These are phyloP conservation scores for Andrena camellia DNA, from an alignment of 2,888 invertebrate species.

Conservation along the genomic window DNA sequence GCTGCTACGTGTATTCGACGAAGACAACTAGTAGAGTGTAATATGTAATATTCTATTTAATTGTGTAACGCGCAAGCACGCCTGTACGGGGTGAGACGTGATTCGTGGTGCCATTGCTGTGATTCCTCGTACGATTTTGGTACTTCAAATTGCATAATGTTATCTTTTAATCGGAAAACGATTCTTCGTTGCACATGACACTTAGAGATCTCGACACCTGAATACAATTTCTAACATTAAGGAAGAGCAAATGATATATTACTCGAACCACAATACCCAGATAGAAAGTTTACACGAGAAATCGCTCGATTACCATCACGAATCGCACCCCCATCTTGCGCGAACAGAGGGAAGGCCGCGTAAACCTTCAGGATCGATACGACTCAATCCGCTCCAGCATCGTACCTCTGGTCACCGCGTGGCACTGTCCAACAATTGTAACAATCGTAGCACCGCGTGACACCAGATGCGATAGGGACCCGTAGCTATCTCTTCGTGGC, in stretches of 20 bases:
- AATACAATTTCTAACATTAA: no score
- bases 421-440: constrained; percentile 30
- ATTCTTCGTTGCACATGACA: no score
- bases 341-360: constrained; percentile 56
- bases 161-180: no score
- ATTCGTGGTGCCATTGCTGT: not conserved
- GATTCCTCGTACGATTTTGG: not conserved
- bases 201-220: no score
- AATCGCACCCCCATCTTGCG: constrained; percentile 14
- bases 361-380: constrained; percentile 8
- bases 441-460: constrained; percentile 2
- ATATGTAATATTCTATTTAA: constrained; percentile 79
- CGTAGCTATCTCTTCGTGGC: constrained; percentile 2
- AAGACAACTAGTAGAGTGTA: constrained; percentile 71
- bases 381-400: constrained; percentile 34
- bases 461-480: constrained; percentile 3
- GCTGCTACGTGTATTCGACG: constrained; percentile 72
- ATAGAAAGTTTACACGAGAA: not conserved
- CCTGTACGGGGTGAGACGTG: not conserved
- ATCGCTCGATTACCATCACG: not conserved
- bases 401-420: constrained; percentile 33
- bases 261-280: no score
- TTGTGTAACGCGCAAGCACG: constrained; percentile 65
- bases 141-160: no score
- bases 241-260: no score